A percentile compares a stretch with the other conserved stretches of the same genome.
Evolutionary conservation across 2,113 vertebrate genomes (phyloP).

Genomic region (Hyperoodon ampullatus): DNA sequence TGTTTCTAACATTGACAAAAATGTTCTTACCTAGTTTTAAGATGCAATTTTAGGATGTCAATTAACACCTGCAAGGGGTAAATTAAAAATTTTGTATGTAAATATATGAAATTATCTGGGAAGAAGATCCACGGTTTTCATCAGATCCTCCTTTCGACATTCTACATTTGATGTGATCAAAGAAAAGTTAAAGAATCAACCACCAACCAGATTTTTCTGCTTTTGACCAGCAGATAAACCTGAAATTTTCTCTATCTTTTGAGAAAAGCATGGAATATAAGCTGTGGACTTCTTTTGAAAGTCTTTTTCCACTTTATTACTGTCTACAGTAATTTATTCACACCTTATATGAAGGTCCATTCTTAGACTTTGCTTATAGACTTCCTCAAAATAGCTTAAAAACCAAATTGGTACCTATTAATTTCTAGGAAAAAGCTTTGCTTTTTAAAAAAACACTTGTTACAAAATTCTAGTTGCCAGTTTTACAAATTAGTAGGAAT

Average conservation of each 20-base stretch:
- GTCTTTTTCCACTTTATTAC: slow-evolving; percentile 25
- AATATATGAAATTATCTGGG: not conserved
- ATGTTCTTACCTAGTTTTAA: not conserved
- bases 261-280: not conserved
- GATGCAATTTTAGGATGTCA: not conserved
- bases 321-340: slow-evolving; percentile 17
- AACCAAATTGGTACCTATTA: not conserved
- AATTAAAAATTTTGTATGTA: not conserved
- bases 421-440: slow-evolving; percentile 20
- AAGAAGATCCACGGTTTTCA: slow-evolving; percentile 21
- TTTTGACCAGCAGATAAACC: not conserved
- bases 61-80: not conserved
- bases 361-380: not conserved
- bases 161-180: not conserved
- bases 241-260: not conserved
- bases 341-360: not conserved
- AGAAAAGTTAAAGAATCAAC: slow-evolving; percentile 37
- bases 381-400: slow-evolving; percentile 7
- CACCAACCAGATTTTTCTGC: not conserved
- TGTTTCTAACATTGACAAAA: slow-evolving; percentile 5
- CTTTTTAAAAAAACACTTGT: slow-evolving; percentile 22
- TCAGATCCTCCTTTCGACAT: not conserved
- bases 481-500: slow-evolving; percentile 29
- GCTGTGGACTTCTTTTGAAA: slow-evolving; percentile 20
- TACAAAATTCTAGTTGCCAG: not conserved